These are phyloP conservation scores for Folsomia candida DNA, from an alignment of 2,888 invertebrate species.

Conservation along the genomic window DNA sequence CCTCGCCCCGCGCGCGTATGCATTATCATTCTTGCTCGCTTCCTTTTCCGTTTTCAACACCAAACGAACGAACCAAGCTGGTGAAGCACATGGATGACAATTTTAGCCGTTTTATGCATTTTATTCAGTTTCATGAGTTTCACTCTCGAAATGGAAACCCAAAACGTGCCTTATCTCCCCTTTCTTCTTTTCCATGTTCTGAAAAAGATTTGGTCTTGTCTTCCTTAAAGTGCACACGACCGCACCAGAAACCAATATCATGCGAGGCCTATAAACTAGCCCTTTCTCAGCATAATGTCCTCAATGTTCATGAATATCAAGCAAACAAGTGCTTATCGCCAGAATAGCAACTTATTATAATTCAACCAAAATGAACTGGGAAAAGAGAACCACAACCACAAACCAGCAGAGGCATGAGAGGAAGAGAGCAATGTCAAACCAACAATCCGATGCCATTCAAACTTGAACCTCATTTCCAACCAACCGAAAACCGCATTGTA, in stretches of 20 bases:
- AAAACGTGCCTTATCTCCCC: conserved; percentile 1
- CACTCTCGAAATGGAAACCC: not conserved
- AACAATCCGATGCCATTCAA: no score
- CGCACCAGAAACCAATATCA: not conserved
- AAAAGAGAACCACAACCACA: not conserved
- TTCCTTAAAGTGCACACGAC: not conserved
- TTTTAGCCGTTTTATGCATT: conserved; percentile 5
- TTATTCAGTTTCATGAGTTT: conserved; percentile 5
- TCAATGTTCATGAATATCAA: conserved; percentile 3
- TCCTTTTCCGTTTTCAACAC: not conserved
- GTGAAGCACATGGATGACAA: not conserved
- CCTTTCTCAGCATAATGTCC: not conserved
- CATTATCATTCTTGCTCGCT: not conserved
- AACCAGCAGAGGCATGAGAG: not conserved
- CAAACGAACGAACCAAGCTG: no score
- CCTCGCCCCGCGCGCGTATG: no score
- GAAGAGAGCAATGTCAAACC: no score
- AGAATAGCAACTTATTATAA: conserved; percentile 1
- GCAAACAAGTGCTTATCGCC: not conserved
- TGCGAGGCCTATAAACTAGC: not conserved
- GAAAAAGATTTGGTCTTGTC: not conserved
- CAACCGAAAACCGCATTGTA: no score
- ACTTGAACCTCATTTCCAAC: not conserved
- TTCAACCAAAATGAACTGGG: not conserved
- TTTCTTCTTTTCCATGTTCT: not conserved